These are phyloP conservation scores for Aldrovandia affinis DNA, from an alignment of 2,797 vertebrate species.

Conservation along the genomic window DNA sequence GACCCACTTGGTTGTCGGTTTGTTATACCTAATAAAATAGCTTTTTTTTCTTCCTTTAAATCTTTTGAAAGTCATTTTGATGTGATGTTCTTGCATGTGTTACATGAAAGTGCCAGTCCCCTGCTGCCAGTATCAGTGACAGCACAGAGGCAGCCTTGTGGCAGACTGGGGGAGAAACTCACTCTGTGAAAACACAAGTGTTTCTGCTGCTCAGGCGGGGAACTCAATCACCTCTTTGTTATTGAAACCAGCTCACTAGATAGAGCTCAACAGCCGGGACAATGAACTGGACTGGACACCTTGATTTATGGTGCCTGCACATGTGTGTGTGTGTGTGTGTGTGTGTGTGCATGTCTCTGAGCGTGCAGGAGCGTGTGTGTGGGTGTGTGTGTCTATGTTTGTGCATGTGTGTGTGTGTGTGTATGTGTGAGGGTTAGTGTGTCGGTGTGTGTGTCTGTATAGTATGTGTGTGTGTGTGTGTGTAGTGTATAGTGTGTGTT, in stretches of 20 bases:
- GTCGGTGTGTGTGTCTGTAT: neutral
- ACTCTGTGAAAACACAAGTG: neutral
- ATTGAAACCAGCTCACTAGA: neutral
- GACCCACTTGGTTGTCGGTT: too few species aligned
- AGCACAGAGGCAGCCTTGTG: neutral
- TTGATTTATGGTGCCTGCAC: neutral
- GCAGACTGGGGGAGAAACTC: neutral
- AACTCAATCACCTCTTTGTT: constrained; percentile 6
- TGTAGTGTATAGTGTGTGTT: too few species aligned
- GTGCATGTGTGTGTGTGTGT: neutral
- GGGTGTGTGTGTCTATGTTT: too few species aligned
- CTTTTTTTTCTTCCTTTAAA: too few species aligned
- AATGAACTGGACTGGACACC: neutral
- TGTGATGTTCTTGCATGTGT: neutral
- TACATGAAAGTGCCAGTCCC: constrained; percentile 2
- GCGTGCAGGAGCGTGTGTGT: too few species aligned
- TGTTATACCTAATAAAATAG: too few species aligned
- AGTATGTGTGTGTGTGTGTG: too few species aligned
- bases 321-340: neutral
- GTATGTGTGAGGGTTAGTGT: neutral
- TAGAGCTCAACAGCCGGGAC: neutral
- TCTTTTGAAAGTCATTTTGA: neutral
- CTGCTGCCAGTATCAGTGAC: neutral
- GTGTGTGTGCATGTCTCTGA: too few species aligned
- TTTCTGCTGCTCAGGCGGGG: neutral